Evolutionary conservation across 2,888 invertebrate species (phyloP), one percentile per base, ranked within the genome.

Genomic region (Gymnocheta viridis): DNA sequence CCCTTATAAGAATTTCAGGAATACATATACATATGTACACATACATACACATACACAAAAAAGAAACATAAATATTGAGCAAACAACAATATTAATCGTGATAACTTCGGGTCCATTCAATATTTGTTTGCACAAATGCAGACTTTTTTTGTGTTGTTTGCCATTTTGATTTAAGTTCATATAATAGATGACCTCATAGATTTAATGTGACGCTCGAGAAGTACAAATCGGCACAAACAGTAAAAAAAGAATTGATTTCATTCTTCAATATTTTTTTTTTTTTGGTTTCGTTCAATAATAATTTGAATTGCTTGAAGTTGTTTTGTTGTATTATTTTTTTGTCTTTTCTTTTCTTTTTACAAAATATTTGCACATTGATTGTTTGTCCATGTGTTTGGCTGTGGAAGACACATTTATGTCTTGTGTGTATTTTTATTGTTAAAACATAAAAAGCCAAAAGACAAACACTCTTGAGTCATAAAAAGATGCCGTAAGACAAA

Each of bases 391-490:
- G 35, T 62, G 62, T 29, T 47, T 47, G 14, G 3, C 4, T 64
- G 24, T 9, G 2, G 4, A 41, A 67, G 24, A 79, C 54, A 72
- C 54, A 72, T 64, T 72, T 79, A 32, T 85, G 76, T 73, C 32
- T 81, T 64, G 76, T 79, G 67, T 89, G 90, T 88, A 90, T 89
- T 91, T 91, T 91, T 91, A 90, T 90, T 91, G 91, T 89, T 87
- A 86, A 86, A 88, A 86, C 88, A 89, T 88, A 90, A 91, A 91
- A 90, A 91, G 92, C 91, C 91, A 89, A 90, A 91, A 90, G 91
- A 90, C 91, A 91, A 91, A 91, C 91, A 91, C 89, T 90, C 91
- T 91, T 89, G 89, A 91, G 90, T 88, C 91, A 90, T 91, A 90
- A 90, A 90, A 90, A 90, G 90, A 90, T 90, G 90, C 89, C 90